Conservation (phyloP, 2,113 vertebrate genomes). For the Ciconia stormi region DNA sequence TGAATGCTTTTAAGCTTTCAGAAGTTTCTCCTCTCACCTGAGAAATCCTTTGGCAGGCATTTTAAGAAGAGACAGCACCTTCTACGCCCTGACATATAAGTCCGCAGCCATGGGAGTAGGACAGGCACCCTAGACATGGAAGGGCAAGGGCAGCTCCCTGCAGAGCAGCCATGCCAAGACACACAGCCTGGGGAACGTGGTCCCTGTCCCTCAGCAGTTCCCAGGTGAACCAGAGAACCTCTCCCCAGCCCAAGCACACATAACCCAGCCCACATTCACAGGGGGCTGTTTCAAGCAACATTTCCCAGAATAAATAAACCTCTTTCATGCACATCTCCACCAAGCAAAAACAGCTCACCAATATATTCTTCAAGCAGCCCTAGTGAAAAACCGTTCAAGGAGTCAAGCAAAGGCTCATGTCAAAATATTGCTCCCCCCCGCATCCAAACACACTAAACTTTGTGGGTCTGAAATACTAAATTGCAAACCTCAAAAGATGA, state of each 20-base stretch:
- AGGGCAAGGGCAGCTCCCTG: not conserved
- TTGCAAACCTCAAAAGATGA: not conserved
- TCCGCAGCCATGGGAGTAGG: not conserved
- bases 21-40: not conserved
- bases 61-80: not conserved
- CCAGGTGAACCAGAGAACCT: not conserved
- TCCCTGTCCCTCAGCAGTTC: not conserved
- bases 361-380: not conserved
- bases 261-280: not conserved
- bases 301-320: not conserved
- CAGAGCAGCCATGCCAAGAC: not conserved
- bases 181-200: rapidly evolving
- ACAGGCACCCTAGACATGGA: not conserved
- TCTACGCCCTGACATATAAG: not conserved
- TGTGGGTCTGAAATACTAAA: not conserved
- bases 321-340: not conserved
- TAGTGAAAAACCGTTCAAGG: not conserved
- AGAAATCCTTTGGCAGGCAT: not conserved
- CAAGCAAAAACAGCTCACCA: not conserved
- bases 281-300: not conserved
- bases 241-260: not conserved
- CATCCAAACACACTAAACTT: not conserved
- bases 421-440: not conserved
- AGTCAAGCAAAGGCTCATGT: not conserved
- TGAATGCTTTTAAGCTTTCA: not conserved